These are phyloP conservation scores for Caenorhabditis sp. DNA, from an alignment of 2,888 invertebrate species.

Conservation along the genomic window DNA sequence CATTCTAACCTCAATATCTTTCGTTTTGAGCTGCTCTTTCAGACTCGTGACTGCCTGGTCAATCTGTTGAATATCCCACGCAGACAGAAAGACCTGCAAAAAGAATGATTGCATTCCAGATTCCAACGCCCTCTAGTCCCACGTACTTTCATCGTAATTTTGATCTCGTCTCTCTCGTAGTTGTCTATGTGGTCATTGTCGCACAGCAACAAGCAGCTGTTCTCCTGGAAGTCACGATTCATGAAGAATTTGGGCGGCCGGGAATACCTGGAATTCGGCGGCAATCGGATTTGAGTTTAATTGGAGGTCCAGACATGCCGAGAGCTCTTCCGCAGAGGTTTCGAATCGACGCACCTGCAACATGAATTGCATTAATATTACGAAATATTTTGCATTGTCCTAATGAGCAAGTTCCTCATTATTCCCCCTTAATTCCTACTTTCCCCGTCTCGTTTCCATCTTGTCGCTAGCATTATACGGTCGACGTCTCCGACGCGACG, in stretches of 20 bases:
- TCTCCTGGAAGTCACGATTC: constrained; percentile 59
- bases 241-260: neutral
- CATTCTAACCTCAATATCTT: constrained; percentile 67
- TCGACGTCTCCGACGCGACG: constrained; percentile 3
- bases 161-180: constrained; percentile 78
- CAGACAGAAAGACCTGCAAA: constrained; percentile 64
- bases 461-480: neutral
- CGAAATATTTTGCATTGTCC: neutral
- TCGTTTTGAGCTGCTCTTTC: constrained; percentile 71
- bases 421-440: neutral
- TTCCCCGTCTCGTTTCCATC: neutral
- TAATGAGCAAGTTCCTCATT: neutral
- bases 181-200: constrained; percentile 72
- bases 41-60: constrained; percentile 67
- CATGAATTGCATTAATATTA: neutral
- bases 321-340: constrained; percentile 77
- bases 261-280: constrained; percentile 64
- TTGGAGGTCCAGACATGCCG: constrained; percentile 77
- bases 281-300: constrained; percentile 69
- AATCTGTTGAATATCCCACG: constrained; percentile 68
- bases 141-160: constrained; percentile 77
- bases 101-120: no score
- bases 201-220: constrained; percentile 74
- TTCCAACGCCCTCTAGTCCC: constrained; percentile 63
- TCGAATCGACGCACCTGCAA: constrained; percentile 65